Conservation (phyloP, 2,888 invertebrate genomes). For the Ceramica pisi region DNA sequence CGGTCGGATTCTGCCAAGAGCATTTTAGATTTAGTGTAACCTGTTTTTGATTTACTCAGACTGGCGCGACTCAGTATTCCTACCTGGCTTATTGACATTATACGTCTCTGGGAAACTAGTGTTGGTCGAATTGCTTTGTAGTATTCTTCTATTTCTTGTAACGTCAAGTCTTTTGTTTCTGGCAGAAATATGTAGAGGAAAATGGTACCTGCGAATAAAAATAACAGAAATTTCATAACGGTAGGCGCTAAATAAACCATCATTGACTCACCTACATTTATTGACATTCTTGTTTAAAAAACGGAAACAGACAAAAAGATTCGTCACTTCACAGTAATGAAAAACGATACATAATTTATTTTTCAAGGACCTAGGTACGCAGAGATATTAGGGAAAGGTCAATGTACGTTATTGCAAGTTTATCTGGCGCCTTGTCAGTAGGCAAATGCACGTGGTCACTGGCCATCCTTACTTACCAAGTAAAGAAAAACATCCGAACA, state of each 20-base stretch:
- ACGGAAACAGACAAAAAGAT: no score
- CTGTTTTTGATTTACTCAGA: background rate
- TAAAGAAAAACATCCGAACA: conserved; percentile 72
- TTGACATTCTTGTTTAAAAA: no score
- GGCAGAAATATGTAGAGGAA: conserved; percentile 91
- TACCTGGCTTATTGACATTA: background rate
- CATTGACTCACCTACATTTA: no score
- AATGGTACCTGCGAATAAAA: conserved; percentile 80
- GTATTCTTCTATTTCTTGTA: conserved; percentile 93
- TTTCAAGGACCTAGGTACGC: no score
- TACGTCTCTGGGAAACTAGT: conserved; percentile 78
- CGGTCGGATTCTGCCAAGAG: background rate
- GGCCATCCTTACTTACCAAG: conserved; percentile 67
- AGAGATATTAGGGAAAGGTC: no score
- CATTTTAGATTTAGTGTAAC: background rate
- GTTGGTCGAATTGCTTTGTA: conserved; percentile 89
- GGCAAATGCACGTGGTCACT: background rate
- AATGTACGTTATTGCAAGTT: no score
- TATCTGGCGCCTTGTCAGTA: no score
- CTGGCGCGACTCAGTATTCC: background rate
- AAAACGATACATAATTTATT: no score
- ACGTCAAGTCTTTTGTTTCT: conserved; percentile 91
- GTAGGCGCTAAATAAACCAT: no score
- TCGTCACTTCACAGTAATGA: no score
- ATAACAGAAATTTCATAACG: background rate